Base-by-base conservation (phyloP, 37 sponge, comb jelly and placozoan species). In the Halisarca cf. caerulea region DNA sequence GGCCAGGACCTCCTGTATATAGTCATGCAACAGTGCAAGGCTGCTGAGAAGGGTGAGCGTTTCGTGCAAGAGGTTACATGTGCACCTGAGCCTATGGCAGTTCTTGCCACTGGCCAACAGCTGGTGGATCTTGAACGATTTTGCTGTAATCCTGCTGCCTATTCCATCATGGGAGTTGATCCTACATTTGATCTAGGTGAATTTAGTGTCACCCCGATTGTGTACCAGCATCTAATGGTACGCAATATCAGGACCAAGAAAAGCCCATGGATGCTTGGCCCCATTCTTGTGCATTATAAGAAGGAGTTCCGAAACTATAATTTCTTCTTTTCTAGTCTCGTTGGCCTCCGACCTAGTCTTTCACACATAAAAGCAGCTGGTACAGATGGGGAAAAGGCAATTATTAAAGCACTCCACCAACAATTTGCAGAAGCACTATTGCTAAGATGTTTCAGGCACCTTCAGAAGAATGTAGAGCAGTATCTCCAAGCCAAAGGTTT, bases 251-350 rank as follows among this genome's bases (percentile, higher is more conserved):
- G 9, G 35, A 66, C 69, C 0, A n/a, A 38, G 23, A 78, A 78
- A 58, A 8, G 83, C 41, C 83, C 84, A 34, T 37, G 64, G 18
- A 81, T 88, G 60, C 1, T 79, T 3, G 84, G 80, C 20, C 84
- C 84, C 17, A 34, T 83, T 7, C 47, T 79, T 4, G 72, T 83
- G 0, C 89, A 83, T 42, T 78, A 83, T 32, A 21, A 59, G 8
- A 79, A 58, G 44, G 27, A 88, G 14, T 83, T 83, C 53, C 0
- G 82, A 36, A 81, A 34, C 2, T 81, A 81, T 59, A 81, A 81
- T 60, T 81, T 60, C 42, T 59, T 60, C 42, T 36, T 81, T 37
- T 81, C 82, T 60, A 60, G 62, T 32, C n/a, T 81, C 23, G 41
- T 59, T 5, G 78, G 82, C 38, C 62, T 81, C 1, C 64, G 43